Evolutionary conservation across 2,888 invertebrate genomes (phyloP), one percentile per base, ranked within the genome.

Genomic region (Cryptocephalus primarius): DNA sequence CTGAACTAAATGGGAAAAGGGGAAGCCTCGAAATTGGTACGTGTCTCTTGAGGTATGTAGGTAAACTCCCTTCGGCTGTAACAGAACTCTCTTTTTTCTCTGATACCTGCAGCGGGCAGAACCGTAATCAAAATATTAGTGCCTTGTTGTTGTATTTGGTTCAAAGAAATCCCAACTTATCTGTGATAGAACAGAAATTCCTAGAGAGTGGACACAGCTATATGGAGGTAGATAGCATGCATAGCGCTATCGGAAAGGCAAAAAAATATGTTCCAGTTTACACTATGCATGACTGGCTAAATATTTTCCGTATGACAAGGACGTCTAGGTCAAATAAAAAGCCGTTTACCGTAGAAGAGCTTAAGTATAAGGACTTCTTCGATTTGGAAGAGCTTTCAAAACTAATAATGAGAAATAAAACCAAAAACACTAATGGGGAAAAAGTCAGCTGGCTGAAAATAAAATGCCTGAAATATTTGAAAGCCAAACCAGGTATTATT

Each of bases 191-290:
- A 43, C 51, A 51, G 44, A 53, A 49, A 32, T 53, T 47, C 38
- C 32, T 49, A 33, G 51, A 51, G 46, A 47, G 46, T 47, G 50
- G 49, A 4, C 53, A 53, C 32, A 47, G 38, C n/a, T 52, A 52
- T 14, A 54, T 52, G 51, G 52, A 54, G 12, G 51, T 47, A 8
- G 51, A 52, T 40, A 48, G 45, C 32, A 50, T 52, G 52, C 52
- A 54, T 32, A 54, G 50, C 40, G 41, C 52, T 2, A 52, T 54
- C 32, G 48, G 52, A 45, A 40, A 44, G 12, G 51, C 49, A 42
- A 39, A 52, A 45, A 48, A 50, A 36, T 44, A 43, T 54, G 50
- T 54, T n/a, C 45, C 50, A 33, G 50, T 52, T 33, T 52, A 47
- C 42, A 51, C 49, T n/a, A 45, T 52, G 4, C 46, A 52, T 32